Percentiles rank a stretch among this genome's conserved stretches.
phyloP scores from a whole-genome alignment of 2,797 vertebrate species.

The Cryptoprocta ferox region DNA sequence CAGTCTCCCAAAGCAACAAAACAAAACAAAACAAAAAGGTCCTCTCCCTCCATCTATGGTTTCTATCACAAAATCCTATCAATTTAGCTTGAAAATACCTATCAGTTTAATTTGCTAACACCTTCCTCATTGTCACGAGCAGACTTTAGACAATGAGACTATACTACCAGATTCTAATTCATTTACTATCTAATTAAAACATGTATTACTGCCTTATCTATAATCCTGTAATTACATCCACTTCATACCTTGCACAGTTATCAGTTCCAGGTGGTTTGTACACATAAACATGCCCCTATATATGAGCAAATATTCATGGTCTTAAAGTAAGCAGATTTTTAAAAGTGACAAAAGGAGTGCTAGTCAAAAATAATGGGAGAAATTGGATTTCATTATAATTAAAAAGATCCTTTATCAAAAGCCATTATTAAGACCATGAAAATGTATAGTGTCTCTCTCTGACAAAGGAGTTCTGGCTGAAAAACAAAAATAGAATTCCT shows the following conservation, averaged over 20 bases:
- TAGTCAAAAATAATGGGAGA: not conserved
- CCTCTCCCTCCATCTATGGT: not conserved
- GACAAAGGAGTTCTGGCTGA: not conserved
- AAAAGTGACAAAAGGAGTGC: not conserved
- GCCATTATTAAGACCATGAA: not conserved
- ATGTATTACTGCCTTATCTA: not conserved
- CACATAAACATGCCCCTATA: not conserved
- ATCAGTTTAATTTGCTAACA: not conserved
- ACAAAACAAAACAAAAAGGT: not conserved
- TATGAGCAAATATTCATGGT: not conserved
- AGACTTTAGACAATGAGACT: conserved; percentile 9
- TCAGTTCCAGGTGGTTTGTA: not conserved
- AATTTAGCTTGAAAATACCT: not conserved
- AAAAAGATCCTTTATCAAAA: conserved; percentile 3
- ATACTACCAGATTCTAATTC: not conserved
- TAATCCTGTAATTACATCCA: not conserved
- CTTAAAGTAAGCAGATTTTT: not conserved
- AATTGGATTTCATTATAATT: not conserved
- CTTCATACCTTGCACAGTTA: not conserved
- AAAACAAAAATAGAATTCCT: not conserved
- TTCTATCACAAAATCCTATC: not conserved
- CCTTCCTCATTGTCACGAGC: not conserved
- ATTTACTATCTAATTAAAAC: not conserved
- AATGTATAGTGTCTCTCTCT: not conserved
- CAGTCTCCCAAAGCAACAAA: not conserved